A percentile compares a stretch with the other conserved stretches of the same genome.
Evolutionary conservation across 1,140 invertebrate genomes (phyloP).

Genomic region (Ladona fulva): DNA sequence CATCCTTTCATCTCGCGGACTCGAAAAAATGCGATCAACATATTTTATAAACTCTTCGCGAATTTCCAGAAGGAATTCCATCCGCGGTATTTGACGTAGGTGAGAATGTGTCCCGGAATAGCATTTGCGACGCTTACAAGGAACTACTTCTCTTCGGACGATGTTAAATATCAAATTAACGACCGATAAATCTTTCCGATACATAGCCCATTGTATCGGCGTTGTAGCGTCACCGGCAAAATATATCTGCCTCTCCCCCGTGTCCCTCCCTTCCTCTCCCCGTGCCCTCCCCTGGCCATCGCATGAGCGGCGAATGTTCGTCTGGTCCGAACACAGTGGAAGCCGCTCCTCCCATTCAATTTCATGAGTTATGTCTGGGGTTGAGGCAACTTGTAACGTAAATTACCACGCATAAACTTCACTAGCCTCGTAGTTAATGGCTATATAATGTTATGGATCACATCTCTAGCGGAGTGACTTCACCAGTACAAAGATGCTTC

Average conservation of each 20-base stretch:
- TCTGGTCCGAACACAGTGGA: neutral
- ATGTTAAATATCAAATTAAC: constrained; percentile 9
- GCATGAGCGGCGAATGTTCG: too few relatives aligned
- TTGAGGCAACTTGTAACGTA: neutral
- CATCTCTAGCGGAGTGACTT: neutral
- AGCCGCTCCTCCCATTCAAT: neutral
- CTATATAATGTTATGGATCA: constrained; percentile 10
- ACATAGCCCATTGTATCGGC: neutral
- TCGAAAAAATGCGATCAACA: too few relatives aligned
- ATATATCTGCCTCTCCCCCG: neutral
- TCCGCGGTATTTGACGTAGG: too few relatives aligned
- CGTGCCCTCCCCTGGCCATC: too few relatives aligned
- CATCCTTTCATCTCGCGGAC: too few relatives aligned
- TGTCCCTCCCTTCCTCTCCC: too few relatives aligned
- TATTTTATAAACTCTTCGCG: too few relatives aligned
- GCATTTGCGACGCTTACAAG: too few relatives aligned
- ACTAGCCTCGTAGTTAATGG: neutral
- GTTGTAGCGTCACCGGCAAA: neutral
- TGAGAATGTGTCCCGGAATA: too few relatives aligned
- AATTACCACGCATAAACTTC: neutral
- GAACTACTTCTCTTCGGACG: neutral
- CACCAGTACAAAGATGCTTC: neutral
- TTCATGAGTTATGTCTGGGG: neutral
- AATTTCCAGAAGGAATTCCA: too few relatives aligned
- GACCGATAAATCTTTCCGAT: neutral